phyloP scores from a whole-genome alignment of 2,113 vertebrate genomes.

The Delphinus delphis region DNA sequence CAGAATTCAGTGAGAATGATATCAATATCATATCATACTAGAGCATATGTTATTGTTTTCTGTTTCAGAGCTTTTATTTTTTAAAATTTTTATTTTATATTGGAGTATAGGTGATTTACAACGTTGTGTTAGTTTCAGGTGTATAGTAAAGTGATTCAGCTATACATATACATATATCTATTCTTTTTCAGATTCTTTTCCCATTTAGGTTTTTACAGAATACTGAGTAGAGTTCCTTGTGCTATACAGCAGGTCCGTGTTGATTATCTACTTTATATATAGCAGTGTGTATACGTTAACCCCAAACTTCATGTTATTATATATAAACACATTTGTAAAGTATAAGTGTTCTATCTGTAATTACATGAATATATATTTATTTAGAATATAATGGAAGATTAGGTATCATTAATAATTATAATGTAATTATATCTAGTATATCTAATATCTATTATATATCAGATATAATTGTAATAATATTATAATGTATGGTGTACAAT shows the following conservation, averaged over 20 bases:
- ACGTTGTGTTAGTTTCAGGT: neutral
- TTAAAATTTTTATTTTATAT: neutral
- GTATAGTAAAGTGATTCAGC: neutral
- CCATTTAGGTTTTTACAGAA: neutral
- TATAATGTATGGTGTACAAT: neutral
- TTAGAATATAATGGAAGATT: neutral
- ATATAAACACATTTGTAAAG: neutral
- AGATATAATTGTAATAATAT: neutral
- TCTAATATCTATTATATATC: neutral
- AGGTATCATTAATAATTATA: neutral
- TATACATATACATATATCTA: fast-evolving
- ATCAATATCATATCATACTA: fast-evolving
- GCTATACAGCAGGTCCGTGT: neutral
- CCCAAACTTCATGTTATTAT: neutral
- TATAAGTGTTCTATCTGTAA: neutral
- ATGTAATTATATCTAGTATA: neutral
- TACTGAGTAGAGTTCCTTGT: neutral
- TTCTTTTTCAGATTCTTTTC: neutral
- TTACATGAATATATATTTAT: no score
- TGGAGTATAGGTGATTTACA: neutral
- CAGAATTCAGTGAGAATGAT: neutral
- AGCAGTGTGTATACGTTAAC: neutral
- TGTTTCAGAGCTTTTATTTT: neutral
- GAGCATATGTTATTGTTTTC: neutral
- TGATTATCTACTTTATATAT: neutral